Conservation (phyloP, 2,888 invertebrate genomes). For the Ochropleura plecta region DNA sequence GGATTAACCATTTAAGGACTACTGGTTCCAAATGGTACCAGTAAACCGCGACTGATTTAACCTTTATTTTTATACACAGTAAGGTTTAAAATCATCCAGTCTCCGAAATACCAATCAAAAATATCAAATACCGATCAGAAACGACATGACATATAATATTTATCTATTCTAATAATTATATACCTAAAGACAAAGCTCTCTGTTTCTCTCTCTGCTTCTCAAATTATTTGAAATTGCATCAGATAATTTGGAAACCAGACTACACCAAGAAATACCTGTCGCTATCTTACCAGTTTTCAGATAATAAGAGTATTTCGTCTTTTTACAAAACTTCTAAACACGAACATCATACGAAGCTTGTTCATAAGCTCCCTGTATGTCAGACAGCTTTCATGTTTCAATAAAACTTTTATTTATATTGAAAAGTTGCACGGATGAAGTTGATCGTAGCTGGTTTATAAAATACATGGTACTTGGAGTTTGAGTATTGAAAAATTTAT, state of each 20-base stretch:
- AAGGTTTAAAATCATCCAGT: too few species aligned
- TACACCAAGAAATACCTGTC: background rate
- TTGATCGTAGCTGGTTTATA: slow-evolving; percentile 5
- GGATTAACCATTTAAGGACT: too few species aligned
- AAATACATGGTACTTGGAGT: slow-evolving; percentile 10
- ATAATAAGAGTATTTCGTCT: background rate
- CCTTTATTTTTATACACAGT: too few species aligned
- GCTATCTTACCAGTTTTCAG: background rate
- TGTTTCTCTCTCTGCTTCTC: too few species aligned
- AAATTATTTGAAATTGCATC: too few species aligned
- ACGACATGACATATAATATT: too few species aligned
- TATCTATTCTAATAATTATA: too few species aligned
- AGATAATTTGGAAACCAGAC: background rate
- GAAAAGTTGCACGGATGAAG: slow-evolving; percentile 17
- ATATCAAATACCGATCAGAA: too few species aligned
- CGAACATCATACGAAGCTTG: background rate
- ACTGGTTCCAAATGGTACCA: too few species aligned
- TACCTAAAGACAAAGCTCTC: too few species aligned
- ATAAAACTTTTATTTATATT: slow-evolving; percentile 46
- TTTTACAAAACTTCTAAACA: background rate
- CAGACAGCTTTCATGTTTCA: slow-evolving; percentile 19
- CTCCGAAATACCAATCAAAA: too few species aligned
- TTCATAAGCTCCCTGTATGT: slow-evolving; percentile 4
- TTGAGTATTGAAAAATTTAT: slow-evolving; percentile 1
- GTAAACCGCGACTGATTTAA: too few species aligned